Base-by-base conservation (phyloP, 2,888 invertebrate species). In the Dendrolimus pini region DNA sequence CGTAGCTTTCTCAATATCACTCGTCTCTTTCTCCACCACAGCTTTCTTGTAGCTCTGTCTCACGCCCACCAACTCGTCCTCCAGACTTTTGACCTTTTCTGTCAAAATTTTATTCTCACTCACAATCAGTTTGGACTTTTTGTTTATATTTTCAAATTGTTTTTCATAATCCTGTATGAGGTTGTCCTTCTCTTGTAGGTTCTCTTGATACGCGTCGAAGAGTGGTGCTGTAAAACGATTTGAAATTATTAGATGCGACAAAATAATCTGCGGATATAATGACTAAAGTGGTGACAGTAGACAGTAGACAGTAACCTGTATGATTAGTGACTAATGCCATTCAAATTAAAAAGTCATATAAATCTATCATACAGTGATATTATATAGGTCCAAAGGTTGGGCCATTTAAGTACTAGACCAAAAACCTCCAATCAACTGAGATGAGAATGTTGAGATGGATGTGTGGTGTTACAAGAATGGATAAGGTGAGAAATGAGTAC, bases 161-260 rank as follows among this genome's bases (percentile, higher is more conserved):
- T 90, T 90, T 67, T 94, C 94, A 64, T 95, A 96, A 65, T 93
- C 93, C 14, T 89, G 74, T 55, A 96, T 93, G 0, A 96, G 90
- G 53, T 93, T 92, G 59, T 95, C 94, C 74, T 96, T 96, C 68
- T 96, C 96, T 66, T 90, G 91, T 0, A 96, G 78, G 62, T 94
- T 94, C 72, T 96, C 96, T 78, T 96, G 94, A 70, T 96, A 96
- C 0, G 96, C 95, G 72, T 95, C 94, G 63, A 96, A 88, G 7
- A 96, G 84, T 0, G 96, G 96, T 0, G 92, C 92, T 80, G 89
- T 54, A 61, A 89, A 52, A 18, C 41, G 52, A 41, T 10, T 7
- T 52, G 30, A 7, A 9, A 7, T 14, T 55, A 41, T 42, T 55
- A 30, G 30, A 30, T 30, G 30, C 30, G 6, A 30, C 30, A 30